Base-by-base conservation (phyloP, 2,888 invertebrate genomes). In the Apamea crenata region DNA sequence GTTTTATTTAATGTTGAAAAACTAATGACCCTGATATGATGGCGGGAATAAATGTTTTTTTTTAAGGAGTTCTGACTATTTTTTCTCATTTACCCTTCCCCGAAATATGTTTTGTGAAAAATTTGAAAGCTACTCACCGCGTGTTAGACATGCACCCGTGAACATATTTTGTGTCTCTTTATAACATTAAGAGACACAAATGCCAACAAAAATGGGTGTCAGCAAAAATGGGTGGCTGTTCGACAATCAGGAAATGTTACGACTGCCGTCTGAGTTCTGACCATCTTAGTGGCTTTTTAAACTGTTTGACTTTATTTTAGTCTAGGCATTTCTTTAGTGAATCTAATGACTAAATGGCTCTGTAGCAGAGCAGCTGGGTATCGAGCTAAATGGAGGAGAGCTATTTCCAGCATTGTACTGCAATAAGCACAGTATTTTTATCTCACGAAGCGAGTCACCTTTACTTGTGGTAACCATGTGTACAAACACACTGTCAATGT, bases 1-100 rank as follows among this genome's bases (percentile, higher is more conserved):
- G 77, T 82, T 87, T 87, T 83, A 86, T 89, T 89, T 88, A 80
- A 83, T 80, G 65, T 44, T 69, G 66, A 71, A 77, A 75, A 80
- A 75, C 65, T 78, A 71, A 88, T 87, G 74, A 44, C 8, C 12
- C 61, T 72, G 81, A 61, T 81, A 25, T 44, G 63, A 69, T 76
- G 80, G 1, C 18, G 7, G n/a, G 47, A 80, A 87, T 82, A 56
- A 72, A 84, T 80, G 36, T 14, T 12, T 53, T 12, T 53, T 44
- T 82, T 78, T 53, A 47, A 25, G 50, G 8, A 29, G 44, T 14
- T 8, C 6, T 29, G n/a, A 59, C 8, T 0, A 10, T 36, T 36
- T 71, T 71, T 40, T 77, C 2, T 36, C 21, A 8, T 2, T 47
- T 10, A n/a, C 44, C 40, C 32, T 14, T 36, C 8, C 14, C 14